Percentiles rank a stretch among this genome's conserved stretches.
These are phyloP conservation scores for Sarcophaga carnaria DNA, from an alignment of 2,888 invertebrate genomes.

Conservation along the genomic window DNA sequence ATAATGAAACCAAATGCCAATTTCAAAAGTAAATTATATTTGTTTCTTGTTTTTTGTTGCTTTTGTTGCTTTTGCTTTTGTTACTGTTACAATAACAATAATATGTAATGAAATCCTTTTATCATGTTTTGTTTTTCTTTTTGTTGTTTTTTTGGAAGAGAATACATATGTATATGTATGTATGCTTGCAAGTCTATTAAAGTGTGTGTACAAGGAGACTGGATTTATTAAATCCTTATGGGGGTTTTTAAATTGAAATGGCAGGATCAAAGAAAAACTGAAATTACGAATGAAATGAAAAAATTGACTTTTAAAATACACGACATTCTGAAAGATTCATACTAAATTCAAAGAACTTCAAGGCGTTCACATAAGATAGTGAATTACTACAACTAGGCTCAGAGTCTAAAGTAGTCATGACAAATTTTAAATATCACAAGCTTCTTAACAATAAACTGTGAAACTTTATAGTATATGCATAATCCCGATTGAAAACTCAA, in stretches of 20 bases:
- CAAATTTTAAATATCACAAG: too few species aligned
- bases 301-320: background rate
- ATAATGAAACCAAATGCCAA: constrained; percentile 60
- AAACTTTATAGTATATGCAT: too few species aligned
- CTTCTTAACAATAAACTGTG: too few species aligned
- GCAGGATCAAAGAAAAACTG: constrained; percentile 39
- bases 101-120: too few species aligned
- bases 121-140: background rate
- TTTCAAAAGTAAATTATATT: constrained; percentile 50
- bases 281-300: constrained; percentile 28
- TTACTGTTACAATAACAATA: background rate
- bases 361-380: too few species aligned
- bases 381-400: too few species aligned
- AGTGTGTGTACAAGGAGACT: constrained; percentile 38
- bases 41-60: background rate
- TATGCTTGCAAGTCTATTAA: background rate
- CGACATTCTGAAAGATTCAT: background rate
- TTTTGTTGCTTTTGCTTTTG: too few species aligned
- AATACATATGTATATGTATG: background rate
- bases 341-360: too few species aligned
- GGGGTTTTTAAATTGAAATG: constrained; percentile 58
- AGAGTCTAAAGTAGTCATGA: too few species aligned
- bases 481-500: too few species aligned
- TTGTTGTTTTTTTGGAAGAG: background rate
- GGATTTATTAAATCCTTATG: constrained; percentile 54